phyloP scores from a whole-genome alignment of 2,113 vertebrate genomes.

The Regulus satrapa region DNA sequence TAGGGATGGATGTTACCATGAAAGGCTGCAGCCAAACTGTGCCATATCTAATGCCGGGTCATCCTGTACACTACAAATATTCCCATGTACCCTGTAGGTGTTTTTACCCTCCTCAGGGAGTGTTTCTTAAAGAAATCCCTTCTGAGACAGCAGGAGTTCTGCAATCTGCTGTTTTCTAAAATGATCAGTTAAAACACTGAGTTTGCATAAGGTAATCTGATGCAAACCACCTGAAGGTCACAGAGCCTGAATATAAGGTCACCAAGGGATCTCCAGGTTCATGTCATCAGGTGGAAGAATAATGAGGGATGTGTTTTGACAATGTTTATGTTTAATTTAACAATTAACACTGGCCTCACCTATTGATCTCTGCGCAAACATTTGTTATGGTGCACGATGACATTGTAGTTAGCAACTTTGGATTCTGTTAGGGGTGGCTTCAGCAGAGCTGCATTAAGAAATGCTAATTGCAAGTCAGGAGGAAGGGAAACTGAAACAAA shows the following conservation, averaged over 20 bases:
- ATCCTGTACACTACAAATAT: background rate
- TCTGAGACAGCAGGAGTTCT: background rate
- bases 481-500: conserved; percentile 25
- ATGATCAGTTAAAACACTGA: conserved; percentile 14
- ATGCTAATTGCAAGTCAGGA: conserved; percentile 32
- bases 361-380: conserved; percentile 62
- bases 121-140: background rate
- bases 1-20: background rate
- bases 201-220: conserved; percentile 48
- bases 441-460: conserved; percentile 26
- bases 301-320: conserved; percentile 36
- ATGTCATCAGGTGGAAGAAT: conserved; percentile 28
- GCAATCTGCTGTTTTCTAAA: background rate
- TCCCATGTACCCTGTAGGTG: background rate
- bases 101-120: background rate
- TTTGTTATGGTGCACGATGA: background rate
- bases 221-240: conserved; percentile 56
- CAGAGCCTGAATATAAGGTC: conserved; percentile 41
- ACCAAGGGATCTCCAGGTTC: conserved; percentile 10
- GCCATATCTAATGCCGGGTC: background rate
- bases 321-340: conserved; percentile 56
- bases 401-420: conserved; percentile 39
- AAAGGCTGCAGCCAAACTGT: background rate
- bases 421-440: background rate
- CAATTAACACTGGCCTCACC: conserved; percentile 48